A percentile compares a stretch with the other conserved stretches of the same genome.
Conservation (phyloP, 2,888 invertebrate genomes). For the Germaria angustata region DNA sequence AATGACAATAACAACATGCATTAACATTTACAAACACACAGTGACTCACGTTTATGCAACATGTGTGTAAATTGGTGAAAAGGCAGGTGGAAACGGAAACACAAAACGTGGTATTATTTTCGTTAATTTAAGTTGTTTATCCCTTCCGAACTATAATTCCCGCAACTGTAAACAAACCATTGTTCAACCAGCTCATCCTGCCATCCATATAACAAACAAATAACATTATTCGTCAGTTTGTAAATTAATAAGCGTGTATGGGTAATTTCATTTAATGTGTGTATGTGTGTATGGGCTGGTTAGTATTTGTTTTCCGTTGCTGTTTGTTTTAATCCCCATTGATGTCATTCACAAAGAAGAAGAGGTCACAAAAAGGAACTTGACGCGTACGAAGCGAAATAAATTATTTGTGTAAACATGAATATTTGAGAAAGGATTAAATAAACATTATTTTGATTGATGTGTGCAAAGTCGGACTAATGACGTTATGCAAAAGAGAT, state of each 20-base stretch:
- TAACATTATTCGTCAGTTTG: background rate
- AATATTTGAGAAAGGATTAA: conserved; percentile 19
- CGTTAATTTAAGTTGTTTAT: conserved; percentile 26
- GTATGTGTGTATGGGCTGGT: background rate
- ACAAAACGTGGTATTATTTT: conserved; percentile 22
- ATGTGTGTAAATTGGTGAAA: too few relatives aligned
- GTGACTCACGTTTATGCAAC: background rate
- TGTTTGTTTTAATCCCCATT: background rate
- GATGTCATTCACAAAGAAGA: background rate
- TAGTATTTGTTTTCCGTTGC: background rate
- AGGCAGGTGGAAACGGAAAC: background rate
- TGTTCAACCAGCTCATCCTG: background rate
- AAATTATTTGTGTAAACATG: background rate
- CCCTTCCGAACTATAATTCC: background rate
- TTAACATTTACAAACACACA: background rate
- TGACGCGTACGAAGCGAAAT: background rate
- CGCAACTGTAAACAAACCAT: background rate
- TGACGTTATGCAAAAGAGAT: too few relatives aligned
- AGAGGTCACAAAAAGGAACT: background rate
- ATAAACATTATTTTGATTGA: background rate
- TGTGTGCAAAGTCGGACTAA: too few relatives aligned
- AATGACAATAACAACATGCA: background rate
- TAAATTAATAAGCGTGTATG: background rate
- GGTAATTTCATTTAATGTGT: background rate
- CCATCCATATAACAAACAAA: background rate